Evolutionary conservation across 2,113 vertebrate genomes (phyloP), one percentile per base, ranked within the genome.

Genomic region (Prolemur simus): DNA sequence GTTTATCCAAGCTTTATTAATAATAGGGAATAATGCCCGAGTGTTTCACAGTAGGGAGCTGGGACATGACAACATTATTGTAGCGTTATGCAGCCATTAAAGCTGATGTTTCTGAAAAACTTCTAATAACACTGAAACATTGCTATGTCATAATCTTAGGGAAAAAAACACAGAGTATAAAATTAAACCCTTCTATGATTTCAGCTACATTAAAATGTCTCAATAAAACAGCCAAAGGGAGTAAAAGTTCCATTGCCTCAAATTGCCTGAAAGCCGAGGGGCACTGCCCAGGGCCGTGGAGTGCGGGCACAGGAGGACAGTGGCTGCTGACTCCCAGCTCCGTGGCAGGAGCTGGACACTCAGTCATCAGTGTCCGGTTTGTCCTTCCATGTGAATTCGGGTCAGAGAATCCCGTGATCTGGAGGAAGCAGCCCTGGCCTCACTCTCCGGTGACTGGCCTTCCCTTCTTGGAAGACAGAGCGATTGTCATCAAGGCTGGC

Each of bases 221-320:
- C 68, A 29, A 68, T 47, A 80, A 80, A 34, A 71, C 9, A 68
- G 11, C 17, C 2, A 49, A 58, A 39, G 39, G 25, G 2, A 47
- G 58, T 66, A 80, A 17, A 47, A 63, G 8, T 73, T 27, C 1
- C 52, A 47, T 39, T 86, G 32, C 27, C 11, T 64, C 8, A 63
- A 63, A 76, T 5, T 56, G 52, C 78, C 45, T 10, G 0, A 63
- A 76, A 86, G 81, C 10, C 2, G 5, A 17, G 18, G 8, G 54
- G 27, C 54, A 29, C 20, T 8, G 13, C 23, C 42, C 3, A 6
- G 73, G 39, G 32, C 71, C n/a, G 12, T n/a, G 34, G 32, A 37
- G 2, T 27, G 54, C 11, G 0, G 0, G 7, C 17, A 10, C 4
- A 5, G 13, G 47, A 68, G 69, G 49, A 13, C 47, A 8, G 13